phyloP scores from a whole-genome alignment of 2,888 invertebrate species.

The Gymnoscelis rufifasciata region DNA sequence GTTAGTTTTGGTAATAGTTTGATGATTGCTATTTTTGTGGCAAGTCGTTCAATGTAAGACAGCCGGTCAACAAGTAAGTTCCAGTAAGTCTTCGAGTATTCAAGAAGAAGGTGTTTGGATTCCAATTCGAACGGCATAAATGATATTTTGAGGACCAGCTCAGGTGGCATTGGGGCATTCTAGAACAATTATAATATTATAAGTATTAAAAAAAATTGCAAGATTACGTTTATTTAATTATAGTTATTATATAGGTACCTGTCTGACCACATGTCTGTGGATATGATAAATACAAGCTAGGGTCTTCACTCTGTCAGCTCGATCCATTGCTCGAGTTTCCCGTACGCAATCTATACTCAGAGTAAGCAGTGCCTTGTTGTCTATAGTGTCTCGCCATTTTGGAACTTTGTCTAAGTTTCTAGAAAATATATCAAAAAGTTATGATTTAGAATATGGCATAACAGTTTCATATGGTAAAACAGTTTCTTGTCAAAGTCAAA shows the following conservation, averaged over 20 bases:
- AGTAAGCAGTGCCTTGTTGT: conserved; percentile 42
- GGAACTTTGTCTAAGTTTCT: conserved; percentile 64
- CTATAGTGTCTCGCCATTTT: conserved; percentile 49
- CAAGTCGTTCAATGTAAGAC: conserved; percentile 52
- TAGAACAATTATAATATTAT: conserved; percentile 39
- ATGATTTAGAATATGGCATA: too few relatives aligned
- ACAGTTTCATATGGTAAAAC: too few relatives aligned
- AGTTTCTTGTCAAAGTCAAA: too few relatives aligned
- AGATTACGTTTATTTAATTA: too few relatives aligned
- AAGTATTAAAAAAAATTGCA: too few relatives aligned
- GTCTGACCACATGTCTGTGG: conserved; percentile 45
- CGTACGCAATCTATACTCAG: conserved; percentile 56
- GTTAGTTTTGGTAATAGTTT: conserved; percentile 54
- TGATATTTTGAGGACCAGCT: conserved; percentile 58
- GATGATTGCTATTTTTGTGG: conserved; percentile 39
- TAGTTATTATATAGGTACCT: conserved; percentile 33
- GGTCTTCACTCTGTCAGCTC: conserved; percentile 47
- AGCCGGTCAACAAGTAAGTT: conserved; percentile 57
- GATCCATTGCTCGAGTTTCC: conserved; percentile 42
- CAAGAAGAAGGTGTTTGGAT: conserved; percentile 39
- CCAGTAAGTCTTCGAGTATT: conserved; percentile 65
- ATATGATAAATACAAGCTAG: conserved; percentile 61
- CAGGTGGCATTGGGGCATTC: conserved; percentile 48
- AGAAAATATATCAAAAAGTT: conserved; percentile 12
- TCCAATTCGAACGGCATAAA: conserved; percentile 60